Base-by-base conservation (phyloP, 2,797 vertebrate species). In the Myotis vivesi region DNA sequence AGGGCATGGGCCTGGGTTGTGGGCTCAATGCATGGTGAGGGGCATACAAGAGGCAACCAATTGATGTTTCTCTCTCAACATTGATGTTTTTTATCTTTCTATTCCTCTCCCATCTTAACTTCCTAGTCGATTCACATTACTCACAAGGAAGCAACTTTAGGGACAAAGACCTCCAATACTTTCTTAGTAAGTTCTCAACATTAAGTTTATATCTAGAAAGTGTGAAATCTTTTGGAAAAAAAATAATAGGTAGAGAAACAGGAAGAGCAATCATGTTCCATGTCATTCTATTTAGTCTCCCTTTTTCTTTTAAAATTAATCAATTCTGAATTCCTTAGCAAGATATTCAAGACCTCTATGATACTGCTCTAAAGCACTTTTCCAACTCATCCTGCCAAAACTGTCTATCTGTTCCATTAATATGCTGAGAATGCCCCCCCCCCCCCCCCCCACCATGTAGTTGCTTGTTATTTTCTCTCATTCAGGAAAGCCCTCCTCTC, bases 231-330 rank as follows among this genome's bases (percentile, higher is more conserved):
- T 69, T 72, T 59, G 46, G 15, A 69, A 46, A 81, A 81, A 86
- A 62, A 91, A 73, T 30, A 36, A 71, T 2, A 33, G 25, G n/a
- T 44, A 71, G 46, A 33, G 72, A 95, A 77, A 62, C 11, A 77
- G 36, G 30, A 69, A 94, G 91, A 87, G 12, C 3, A 55, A 79
- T 73, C 13, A 33, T 46, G 82, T 75, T 71, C 92, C n/a, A 76
- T 57, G 22, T 64, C 12, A 49, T 6, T 57, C 3, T 3, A 76
- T 64, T 75, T 59, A 55, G 3, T 72, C 53, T 51, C 13, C 77
- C 68, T 66, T 33, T 82, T 57, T 71, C 20, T 33, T 20, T 41
- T n/a, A 13, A 49, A 87, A 30, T 51, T 22, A 69, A 33, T 9
- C 17, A 73, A 12, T 69, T 79, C 44, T 96, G 46, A 95, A 83